These are phyloP conservation scores for Deroplatys truncata DNA, from an alignment of 2,888 invertebrate genomes.

Conservation along the genomic window DNA sequence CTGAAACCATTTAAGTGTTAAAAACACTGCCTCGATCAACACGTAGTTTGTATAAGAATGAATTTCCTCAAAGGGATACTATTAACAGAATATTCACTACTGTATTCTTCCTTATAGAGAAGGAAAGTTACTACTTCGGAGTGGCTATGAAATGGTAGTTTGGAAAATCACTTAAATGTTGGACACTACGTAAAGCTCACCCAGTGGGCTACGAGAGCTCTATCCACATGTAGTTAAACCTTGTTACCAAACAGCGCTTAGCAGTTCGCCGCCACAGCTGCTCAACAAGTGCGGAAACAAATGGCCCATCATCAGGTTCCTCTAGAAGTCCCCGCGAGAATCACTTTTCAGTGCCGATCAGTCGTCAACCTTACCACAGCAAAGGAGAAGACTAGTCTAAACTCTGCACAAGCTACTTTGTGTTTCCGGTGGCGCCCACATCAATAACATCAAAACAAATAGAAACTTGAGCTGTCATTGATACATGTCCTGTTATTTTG, in stretches of 20 bases:
- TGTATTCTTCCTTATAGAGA: no score
- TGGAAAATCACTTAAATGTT: no score
- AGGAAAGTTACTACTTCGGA: no score
- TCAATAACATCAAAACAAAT: background rate
- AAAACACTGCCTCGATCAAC: no score
- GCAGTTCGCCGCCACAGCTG: background rate
- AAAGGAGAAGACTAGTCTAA: background rate
- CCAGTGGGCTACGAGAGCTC: background rate
- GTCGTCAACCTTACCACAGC: background rate
- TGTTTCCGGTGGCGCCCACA: background rate
- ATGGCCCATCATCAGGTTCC: background rate
- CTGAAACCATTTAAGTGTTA: no score
- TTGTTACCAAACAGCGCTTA: background rate
- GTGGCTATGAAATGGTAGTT: no score
- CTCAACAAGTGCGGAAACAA: background rate
- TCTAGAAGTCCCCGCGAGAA: background rate
- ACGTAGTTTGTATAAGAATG: no score
- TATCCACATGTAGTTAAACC: background rate
- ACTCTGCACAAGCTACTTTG: background rate
- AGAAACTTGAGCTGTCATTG: background rate
- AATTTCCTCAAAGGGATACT: no score
- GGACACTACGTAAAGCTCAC: no score
- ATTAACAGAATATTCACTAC: no score
- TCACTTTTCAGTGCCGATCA: background rate
- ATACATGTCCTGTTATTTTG: no score